phyloP scores from a whole-genome alignment of 2,888 invertebrate genomes.

The Drosophila mercatorum region DNA sequence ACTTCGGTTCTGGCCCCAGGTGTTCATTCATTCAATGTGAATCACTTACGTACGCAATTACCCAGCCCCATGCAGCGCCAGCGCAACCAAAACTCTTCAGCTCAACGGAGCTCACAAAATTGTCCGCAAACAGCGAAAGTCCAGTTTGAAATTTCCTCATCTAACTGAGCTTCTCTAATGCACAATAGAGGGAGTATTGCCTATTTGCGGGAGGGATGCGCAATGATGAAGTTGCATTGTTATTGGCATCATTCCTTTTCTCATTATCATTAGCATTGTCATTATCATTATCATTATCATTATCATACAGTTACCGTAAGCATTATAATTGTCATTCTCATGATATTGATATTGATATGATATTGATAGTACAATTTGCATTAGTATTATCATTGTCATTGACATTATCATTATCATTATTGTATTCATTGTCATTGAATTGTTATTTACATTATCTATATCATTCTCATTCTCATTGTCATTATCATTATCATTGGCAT shows the following conservation, averaged over 20 bases:
- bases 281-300: not conserved
- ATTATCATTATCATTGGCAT: not conserved
- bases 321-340: too few species aligned
- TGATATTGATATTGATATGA: too few species aligned
- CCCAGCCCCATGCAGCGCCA: too few species aligned
- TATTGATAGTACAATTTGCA: too few species aligned
- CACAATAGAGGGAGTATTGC: not conserved
- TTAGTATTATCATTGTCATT: too few species aligned
- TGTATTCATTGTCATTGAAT: too few species aligned
- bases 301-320: not conserved
- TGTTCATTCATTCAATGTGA: not conserved
- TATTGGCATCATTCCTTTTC: too few species aligned
- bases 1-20: not conserved
- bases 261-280: not conserved
- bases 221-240: too few species aligned
- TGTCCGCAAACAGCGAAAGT: conserved; percentile 23
- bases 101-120: too few species aligned
- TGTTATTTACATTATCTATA: not conserved
- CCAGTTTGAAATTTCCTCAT: conserved; percentile 26
- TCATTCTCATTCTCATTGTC: not conserved
- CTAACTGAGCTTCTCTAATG: not conserved
- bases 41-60: conserved; percentile 8
- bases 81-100: too few species aligned
- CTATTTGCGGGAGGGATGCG: not conserved
- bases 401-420: too few species aligned